Base-by-base conservation (phyloP, 2,797 vertebrate genomes). In the Muraenolepis orangiensis region DNA sequence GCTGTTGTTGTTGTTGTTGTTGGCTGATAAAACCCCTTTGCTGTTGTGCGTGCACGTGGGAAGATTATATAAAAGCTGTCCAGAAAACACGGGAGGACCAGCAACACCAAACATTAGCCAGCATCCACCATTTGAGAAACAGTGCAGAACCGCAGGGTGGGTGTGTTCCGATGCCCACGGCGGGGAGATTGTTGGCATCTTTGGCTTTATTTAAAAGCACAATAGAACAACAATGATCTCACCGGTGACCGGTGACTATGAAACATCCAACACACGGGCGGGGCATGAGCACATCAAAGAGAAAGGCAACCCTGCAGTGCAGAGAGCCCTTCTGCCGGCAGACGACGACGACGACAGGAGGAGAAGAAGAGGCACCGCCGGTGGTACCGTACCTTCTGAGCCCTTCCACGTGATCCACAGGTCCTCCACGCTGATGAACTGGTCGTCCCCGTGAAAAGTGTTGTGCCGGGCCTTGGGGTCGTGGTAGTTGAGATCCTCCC, bases 401-500 rank as follows among this genome's bases (percentile, higher is more conserved):
- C 92, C 90, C 84, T 97, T 99, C 97, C 98, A 99, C 2, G 96
- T 88, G 7, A 96, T 98, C 97, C 98, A 99, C 40, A 99, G 90
- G 80, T 99, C 98, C 74, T 97, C 98, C 90, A 99, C 97, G 0
- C 96, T 99, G 87, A 99, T 99, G 88, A 98, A 95, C 78, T 98
- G 97, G 90, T 99, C 98, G 18, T 98, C 97, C 1, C 97, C 96
- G 6, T 99, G 98, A 89, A 99, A 99, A 76, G 87, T 98, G 94
- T 96, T 99, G 84, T 99, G 98, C 80, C 97, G 98, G 78, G 95
- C 95, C n/a, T 97, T 97, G 0, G 98, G 96, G 84, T 99, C 98
- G 1, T 98, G 97, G 83, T 99, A 99, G 86, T 99, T 99, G 66
- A 99, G 89, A 88, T 99, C 97, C 88, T 98, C 98, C 86, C 97